phyloP scores from a whole-genome alignment of 2,113 vertebrate genomes.

The Lepus europaeus region DNA sequence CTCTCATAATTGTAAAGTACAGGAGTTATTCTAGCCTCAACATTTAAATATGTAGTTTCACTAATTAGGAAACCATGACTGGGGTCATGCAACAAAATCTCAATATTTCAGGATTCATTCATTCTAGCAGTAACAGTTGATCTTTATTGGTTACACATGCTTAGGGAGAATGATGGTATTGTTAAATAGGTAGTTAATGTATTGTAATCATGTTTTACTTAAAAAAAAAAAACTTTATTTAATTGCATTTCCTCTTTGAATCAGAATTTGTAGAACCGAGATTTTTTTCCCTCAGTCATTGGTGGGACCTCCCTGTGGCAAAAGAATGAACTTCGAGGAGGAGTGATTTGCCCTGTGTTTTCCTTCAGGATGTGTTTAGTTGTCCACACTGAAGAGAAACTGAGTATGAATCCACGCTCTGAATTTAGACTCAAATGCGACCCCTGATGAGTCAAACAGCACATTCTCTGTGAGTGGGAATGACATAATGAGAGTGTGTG shows the following conservation, averaged over 20 bases:
- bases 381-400: not conserved
- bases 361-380: accelerated
- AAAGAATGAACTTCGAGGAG: not conserved
- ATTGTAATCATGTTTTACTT: conserved; percentile 47
- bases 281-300: not conserved
- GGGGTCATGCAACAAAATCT: not conserved
- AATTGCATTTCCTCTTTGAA: not conserved
- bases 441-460: not conserved
- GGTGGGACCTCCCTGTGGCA: not conserved
- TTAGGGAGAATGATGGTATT: not conserved
- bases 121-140: not conserved
- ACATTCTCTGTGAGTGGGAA: not conserved
- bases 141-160: conserved; percentile 31
- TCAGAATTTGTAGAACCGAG: not conserved
- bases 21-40: conserved; percentile 24
- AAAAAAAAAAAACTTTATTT: not conserved
- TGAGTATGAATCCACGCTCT: not conserved
- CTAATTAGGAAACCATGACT: conserved; percentile 54
- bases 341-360: accelerated
- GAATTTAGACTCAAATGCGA: not conserved
- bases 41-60: conserved; percentile 58
- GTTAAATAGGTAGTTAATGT: not conserved
- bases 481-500: accelerated
- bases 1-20: not conserved
- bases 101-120: conserved; percentile 44